A percentile compares a stretch with the other conserved stretches of the same genome.
These are phyloP conservation scores for Yasuhikotakia modesta DNA, from an alignment of 2,797 vertebrate species.

Conservation along the genomic window DNA sequence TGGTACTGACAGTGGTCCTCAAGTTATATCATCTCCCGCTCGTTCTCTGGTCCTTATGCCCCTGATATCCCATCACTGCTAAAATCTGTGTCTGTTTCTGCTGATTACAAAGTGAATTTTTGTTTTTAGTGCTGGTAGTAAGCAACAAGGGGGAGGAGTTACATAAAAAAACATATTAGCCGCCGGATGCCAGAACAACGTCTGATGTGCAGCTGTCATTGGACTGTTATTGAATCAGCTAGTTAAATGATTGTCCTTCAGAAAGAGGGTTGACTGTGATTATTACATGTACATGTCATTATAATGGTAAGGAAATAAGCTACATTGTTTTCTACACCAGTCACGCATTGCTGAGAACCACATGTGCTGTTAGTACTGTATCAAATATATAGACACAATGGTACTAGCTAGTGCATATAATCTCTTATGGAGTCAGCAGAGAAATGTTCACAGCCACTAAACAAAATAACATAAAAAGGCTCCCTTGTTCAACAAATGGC, in stretches of 20 bases:
- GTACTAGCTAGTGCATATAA: conserved; percentile 20
- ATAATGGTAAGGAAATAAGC: background rate
- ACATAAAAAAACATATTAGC: conserved; percentile 67
- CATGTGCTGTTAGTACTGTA: background rate
- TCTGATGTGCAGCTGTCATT: conserved; percentile 50
- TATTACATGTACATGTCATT: conserved; percentile 56
- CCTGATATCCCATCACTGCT: conserved; percentile 63
- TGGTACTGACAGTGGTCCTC: conserved; percentile 17
- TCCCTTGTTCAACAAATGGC: conserved; percentile 2
- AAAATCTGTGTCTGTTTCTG: conserved; percentile 75
- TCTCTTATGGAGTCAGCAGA: conserved; percentile 14
- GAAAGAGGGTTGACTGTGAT: conserved; percentile 49
- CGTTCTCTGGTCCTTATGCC: conserved; percentile 47
- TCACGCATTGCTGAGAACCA: conserved; percentile 3
- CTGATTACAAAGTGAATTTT: conserved; percentile 79
- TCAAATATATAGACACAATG: background rate
- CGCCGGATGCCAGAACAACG: conserved; percentile 63
- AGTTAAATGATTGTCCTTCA: conserved; percentile 69
- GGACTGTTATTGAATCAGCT: conserved; percentile 66
- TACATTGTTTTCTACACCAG: background rate
- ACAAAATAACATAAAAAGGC: conserved; percentile 16
- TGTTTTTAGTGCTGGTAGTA: conserved; percentile 57
- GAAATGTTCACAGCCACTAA: conserved; percentile 17
- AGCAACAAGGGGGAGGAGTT: conserved; percentile 64
- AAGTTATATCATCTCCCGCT: conserved; percentile 50